Evolutionary conservation across 1,140 invertebrate species (phyloP).

Genomic region (Bombus fervidus): DNA sequence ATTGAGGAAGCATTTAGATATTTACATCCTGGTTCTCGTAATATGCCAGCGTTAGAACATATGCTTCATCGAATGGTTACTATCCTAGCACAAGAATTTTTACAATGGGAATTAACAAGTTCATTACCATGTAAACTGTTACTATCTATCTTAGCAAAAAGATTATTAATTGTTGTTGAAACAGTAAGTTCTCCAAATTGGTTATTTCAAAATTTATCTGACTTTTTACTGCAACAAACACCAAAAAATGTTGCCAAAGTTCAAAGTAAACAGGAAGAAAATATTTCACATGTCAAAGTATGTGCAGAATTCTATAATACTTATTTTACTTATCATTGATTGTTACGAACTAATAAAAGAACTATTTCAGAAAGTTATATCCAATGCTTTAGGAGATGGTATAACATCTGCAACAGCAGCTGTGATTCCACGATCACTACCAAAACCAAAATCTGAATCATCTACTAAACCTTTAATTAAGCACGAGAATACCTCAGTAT

Average conservation of each 20-base stretch:
- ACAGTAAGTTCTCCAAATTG: constrained; percentile 72
- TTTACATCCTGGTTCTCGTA: constrained; percentile 80
- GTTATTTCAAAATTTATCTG: constrained; percentile 69
- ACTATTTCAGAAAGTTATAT: constrained; percentile 64
- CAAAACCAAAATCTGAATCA: constrained; percentile 59
- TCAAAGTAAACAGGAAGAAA: constrained; percentile 39
- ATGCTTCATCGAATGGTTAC: constrained; percentile 84
- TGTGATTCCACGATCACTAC: constrained; percentile 71
- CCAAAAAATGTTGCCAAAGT: constrained; percentile 14
- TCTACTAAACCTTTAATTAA: constrained; percentile 31
- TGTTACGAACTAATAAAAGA: constrained; percentile 1
- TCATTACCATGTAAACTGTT: constrained; percentile 86
- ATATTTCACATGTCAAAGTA: constrained; percentile 25
- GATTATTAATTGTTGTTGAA: constrained; percentile 78
- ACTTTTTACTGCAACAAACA: constrained; percentile 54
- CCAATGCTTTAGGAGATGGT: constrained; percentile 70
- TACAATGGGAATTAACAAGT: constrained; percentile 86
- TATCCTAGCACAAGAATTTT: constrained; percentile 84
- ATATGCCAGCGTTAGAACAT: constrained; percentile 81
- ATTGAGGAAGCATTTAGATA: constrained; percentile 79
- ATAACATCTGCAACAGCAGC: constrained; percentile 76
- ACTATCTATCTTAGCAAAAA: constrained; percentile 85
- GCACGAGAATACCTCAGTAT: constrained; percentile 19
- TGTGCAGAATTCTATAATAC: not conserved
- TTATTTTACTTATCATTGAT: not conserved